Conservation (phyloP, 2,888 invertebrate species). For the Limulus polyphemus region DNA sequence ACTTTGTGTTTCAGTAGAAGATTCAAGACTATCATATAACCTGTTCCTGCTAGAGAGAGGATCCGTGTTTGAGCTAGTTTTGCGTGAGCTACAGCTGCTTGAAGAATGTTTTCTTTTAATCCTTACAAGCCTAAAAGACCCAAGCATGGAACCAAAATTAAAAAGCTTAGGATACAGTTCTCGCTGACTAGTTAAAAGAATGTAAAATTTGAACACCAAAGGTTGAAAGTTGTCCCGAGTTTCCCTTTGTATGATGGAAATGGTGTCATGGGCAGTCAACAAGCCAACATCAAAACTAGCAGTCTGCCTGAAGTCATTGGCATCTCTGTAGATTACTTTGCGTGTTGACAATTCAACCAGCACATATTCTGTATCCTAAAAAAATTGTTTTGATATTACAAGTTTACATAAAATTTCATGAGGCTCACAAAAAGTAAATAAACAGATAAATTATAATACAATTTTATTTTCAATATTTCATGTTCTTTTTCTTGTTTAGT, state of each 20-base stretch:
- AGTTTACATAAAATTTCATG: neutral
- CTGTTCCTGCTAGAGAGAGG: no score
- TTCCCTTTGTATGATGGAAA: conserved; percentile 2
- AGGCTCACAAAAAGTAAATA: neutral
- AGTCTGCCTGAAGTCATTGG: conserved; percentile 47
- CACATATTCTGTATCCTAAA: conserved; percentile 46
- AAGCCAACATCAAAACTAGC: conserved; percentile 56
- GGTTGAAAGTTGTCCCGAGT: conserved; percentile 29
- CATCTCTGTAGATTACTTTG: conserved; percentile 47
- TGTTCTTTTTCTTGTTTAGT: no score
- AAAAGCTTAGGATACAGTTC: conserved; percentile 44
- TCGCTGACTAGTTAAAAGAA: conserved; percentile 45
- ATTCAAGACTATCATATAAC: no score
- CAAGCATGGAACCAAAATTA: conserved; percentile 11
- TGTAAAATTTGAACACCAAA: conserved; percentile 47
- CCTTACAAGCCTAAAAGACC: conserved; percentile 18
- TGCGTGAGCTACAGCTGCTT: conserved; percentile 14
- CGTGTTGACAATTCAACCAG: conserved; percentile 49
- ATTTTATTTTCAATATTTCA: no score
- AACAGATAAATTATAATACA: neutral
- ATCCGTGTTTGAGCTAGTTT: conserved; percentile 5
- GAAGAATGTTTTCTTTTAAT: conserved; percentile 3
- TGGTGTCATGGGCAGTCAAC: conserved; percentile 46
- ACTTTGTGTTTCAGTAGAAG: no score
- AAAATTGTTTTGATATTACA: conserved; percentile 1